A percentile compares a stretch with the other conserved stretches of the same genome.
These are phyloP conservation scores for Sigmodon hispidus DNA, from an alignment of 2,113 vertebrate genomes.

Conservation along the genomic window DNA sequence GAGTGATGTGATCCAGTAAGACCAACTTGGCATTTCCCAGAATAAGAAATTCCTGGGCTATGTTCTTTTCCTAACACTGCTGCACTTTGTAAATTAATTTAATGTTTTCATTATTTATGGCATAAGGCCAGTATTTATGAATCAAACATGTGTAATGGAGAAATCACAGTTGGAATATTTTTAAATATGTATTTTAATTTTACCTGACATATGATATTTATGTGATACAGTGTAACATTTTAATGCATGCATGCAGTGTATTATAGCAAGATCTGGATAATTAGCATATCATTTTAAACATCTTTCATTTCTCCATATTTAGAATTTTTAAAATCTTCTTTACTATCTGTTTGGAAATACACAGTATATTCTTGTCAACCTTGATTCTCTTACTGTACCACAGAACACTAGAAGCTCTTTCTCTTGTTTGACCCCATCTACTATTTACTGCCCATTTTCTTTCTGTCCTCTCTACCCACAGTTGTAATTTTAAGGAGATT, in stretches of 20 bases:
- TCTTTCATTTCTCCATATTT: background rate
- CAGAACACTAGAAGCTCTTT: background rate
- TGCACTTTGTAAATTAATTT: conserved; percentile 30
- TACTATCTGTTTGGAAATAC: background rate
- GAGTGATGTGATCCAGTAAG: background rate
- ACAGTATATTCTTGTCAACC: background rate
- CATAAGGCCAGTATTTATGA: background rate
- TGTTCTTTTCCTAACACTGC: background rate
- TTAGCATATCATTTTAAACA: background rate
- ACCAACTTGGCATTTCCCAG: conserved; percentile 7
- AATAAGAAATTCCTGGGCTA: background rate
- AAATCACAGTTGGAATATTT: conserved; percentile 1
- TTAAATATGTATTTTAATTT: background rate
- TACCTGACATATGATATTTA: background rate
- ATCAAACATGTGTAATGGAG: background rate
- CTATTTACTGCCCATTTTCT: background rate
- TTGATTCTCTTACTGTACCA: background rate
- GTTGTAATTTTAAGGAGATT: background rate
- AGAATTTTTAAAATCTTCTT: background rate
- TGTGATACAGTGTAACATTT: background rate
- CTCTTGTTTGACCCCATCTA: background rate
- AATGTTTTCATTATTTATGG: background rate
- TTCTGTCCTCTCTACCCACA: background rate
- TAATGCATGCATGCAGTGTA: background rate
- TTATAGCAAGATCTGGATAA: background rate